Base-by-base conservation (phyloP, 2,888 invertebrate genomes). In the Leucophenga maculata region DNA sequence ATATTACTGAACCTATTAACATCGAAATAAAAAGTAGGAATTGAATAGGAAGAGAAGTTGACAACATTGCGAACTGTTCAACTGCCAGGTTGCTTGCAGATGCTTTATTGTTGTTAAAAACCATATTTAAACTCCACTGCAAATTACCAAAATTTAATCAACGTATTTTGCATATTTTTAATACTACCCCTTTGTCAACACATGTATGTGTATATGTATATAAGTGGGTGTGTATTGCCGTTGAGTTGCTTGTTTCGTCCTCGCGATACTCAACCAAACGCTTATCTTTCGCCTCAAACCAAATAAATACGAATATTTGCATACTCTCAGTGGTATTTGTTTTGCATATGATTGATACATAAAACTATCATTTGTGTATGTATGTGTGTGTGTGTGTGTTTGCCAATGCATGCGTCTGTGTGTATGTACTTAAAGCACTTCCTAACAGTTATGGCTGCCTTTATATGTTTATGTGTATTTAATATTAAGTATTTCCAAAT, bases 311-410 rank as follows among this genome's bases (percentile, higher is more conserved):
- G 16, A 16, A 44, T 64, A 26, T 64, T 64, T 64, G 26, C 39
- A 26, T 48, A 48, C n/a, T 14, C 48, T 22, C 22, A 20, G 32
- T 64, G 14, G 72, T 74, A 80, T 73, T 71, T 71, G 74, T 68
- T 69, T 69, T 70, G 73, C 74, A 79, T 73, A 74, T 82, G 83
- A 83, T 80, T 83, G 78, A 80, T 80, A 82, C 83, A 80, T 80
- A 80, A 16, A 26, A 59, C 59, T 59, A 26, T 18, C 55, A 8
- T 77, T 78, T 80, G 79, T 78, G 81, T 81, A 81, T 69, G 74
- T 73, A 48, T 31, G 60, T 4, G 20, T 46, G 46, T 62, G 9
- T 62, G 46, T 62, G 2, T 20, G 39, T 20, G 20, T 64, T 18
- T 48, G 11, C 20, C 26, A 26, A 26, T 57, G 14, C 46, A 22